Conservation (phyloP, 2,888 invertebrate species). For the Phaedon cochleariae region DNA sequence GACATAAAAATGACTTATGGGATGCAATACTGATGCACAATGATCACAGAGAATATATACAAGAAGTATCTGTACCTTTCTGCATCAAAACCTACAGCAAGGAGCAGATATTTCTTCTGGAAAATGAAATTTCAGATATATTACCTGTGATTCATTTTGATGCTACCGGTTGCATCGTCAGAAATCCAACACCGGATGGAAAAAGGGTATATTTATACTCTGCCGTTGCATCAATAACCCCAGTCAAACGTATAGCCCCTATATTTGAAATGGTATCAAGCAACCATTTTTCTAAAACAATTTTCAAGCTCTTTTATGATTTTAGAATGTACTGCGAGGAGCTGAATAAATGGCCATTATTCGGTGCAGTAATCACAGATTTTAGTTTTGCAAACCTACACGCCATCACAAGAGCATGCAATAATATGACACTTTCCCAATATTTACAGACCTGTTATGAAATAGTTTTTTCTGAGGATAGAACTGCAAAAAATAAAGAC, state of each 20-base stretch:
- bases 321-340: constrained; percentile 6
- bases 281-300: constrained; percentile 2
- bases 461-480: background rate
- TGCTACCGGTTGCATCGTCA: background rate
- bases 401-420: background rate
- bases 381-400: constrained; percentile 8
- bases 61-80: background rate
- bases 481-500: no score
- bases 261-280: constrained; percentile 11
- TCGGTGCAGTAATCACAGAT: background rate
- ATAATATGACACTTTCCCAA: background rate
- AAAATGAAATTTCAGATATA: background rate
- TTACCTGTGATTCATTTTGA: constrained; percentile 4
- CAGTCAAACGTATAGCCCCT: constrained; percentile 2
- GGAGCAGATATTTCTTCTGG: background rate
- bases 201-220: constrained; percentile 4
- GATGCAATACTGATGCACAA: constrained; percentile 5
- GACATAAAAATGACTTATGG: background rate
- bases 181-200: background rate
- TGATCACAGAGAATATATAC: background rate
- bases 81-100: background rate
- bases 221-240: constrained; percentile 5
- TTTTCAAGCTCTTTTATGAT: background rate
- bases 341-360: background rate
- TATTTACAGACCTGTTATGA: background rate